Percentiles rank a stretch among this genome's conserved stretches.
phyloP scores from a whole-genome alignment of 1,140 invertebrate genomes.

The Brachionus calyciflorus region DNA sequence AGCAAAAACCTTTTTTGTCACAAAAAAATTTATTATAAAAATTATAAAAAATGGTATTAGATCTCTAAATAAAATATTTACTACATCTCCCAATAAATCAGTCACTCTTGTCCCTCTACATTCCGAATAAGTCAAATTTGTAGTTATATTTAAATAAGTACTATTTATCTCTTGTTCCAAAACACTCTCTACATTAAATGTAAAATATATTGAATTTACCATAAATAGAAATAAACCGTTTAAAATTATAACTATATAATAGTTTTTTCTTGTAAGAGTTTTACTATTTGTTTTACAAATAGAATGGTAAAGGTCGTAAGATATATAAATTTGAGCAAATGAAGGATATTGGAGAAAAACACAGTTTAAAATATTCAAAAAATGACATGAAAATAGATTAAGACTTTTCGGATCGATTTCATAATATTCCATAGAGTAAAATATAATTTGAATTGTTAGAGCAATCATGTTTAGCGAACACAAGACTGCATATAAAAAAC shows the following conservation, averaged over 20 bases:
- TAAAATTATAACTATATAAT: not conserved
- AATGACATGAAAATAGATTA: not conserved
- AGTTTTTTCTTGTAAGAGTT: not conserved
- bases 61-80: not conserved
- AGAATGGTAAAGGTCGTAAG: conserved; percentile 5
- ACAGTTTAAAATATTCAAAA: not conserved
- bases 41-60: not conserved
- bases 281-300: conserved; percentile 1
- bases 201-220: conserved; percentile 23
- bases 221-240: not conserved
- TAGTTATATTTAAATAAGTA: not conserved
- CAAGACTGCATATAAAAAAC: conserved; percentile 9
- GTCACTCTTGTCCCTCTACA: not conserved
- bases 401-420: not conserved
- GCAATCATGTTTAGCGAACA: not conserved
- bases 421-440: not conserved
- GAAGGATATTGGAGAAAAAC: conserved; percentile 10
- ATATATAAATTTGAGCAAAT: not conserved
- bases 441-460: not conserved
- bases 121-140: conserved; percentile 1
- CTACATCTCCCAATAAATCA: conserved; percentile 12
- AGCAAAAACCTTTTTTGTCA: not conserved
- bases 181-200: not conserved
- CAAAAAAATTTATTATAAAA: not conserved
- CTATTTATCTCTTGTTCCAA: not conserved